phyloP scores from a whole-genome alignment of 2,888 invertebrate genomes.

The Andrena haemorrhoa region DNA sequence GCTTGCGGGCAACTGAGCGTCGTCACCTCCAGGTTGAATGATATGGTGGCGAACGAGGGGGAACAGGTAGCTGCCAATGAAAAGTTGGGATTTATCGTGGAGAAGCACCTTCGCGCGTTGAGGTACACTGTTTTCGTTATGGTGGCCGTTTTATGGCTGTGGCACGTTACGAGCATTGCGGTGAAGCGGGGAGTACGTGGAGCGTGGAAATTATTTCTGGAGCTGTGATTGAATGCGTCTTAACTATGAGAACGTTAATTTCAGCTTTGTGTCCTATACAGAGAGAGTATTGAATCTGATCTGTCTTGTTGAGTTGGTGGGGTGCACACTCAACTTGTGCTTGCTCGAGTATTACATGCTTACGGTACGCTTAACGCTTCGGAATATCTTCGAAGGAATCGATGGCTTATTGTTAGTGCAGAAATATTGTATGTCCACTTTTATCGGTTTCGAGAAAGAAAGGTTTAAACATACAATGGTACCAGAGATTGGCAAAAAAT shows the following conservation, averaged over 20 bases:
- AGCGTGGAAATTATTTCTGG: neutral
- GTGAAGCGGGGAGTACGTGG: no score
- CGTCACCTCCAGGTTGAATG: slow-evolving; percentile 58
- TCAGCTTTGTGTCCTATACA: slow-evolving; percentile 73
- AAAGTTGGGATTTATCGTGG: slow-evolving; percentile 52
- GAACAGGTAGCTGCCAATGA: neutral
- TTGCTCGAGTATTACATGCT: slow-evolving; percentile 79
- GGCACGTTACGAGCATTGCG: no score
- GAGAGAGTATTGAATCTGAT: slow-evolving; percentile 74
- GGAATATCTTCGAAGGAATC: neutral
- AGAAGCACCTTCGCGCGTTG: slow-evolving; percentile 63
- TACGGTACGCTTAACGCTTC: slow-evolving; percentile 69
- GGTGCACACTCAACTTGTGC: slow-evolving; percentile 79
- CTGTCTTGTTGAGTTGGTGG: slow-evolving; percentile 78
- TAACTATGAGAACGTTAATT: slow-evolving; percentile 28
- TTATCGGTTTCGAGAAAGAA: no score
- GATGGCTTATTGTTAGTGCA: no score
- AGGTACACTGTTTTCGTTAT: slow-evolving; percentile 45
- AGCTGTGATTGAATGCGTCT: neutral
- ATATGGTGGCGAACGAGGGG: slow-evolving; percentile 42
- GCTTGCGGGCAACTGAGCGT: slow-evolving; percentile 69
- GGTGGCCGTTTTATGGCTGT: neutral
- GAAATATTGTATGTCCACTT: no score
- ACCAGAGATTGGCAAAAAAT: no score
- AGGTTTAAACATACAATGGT: no score